Evolutionary conservation across 2,888 invertebrate genomes (phyloP).

Genomic region (Cataglyphis livida): DNA sequence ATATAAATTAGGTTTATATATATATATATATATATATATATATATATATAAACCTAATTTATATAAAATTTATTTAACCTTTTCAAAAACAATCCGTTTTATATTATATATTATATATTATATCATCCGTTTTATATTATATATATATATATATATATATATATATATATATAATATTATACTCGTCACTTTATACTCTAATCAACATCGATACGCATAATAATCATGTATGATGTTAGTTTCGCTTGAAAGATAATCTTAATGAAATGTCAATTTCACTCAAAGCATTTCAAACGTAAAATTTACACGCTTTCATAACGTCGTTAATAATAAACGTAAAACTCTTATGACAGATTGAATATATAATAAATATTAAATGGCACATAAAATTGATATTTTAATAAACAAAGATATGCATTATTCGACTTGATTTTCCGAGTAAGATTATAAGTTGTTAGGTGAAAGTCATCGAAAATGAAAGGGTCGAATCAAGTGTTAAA

Average conservation of each 20-base stretch:
- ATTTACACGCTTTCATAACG: constrained; percentile 35
- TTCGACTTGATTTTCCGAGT: constrained; percentile 48
- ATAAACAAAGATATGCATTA: constrained; percentile 46
- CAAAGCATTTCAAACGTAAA: constrained; percentile 13
- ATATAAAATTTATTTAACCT: constrained; percentile 44
- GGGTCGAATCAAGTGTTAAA: constrained; percentile 58
- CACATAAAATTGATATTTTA: background rate
- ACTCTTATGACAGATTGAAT: background rate
- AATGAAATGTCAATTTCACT: constrained; percentile 47
- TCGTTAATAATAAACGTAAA: constrained; percentile 30
- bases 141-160: too few species aligned
- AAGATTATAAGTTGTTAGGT: constrained; percentile 51
- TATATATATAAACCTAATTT: constrained; percentile 15
- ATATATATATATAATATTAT: background rate
- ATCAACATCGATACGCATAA: constrained; percentile 43
- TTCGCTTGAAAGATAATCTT: constrained; percentile 38
- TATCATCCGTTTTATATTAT: too few species aligned
- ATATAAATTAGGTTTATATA: too few species aligned
- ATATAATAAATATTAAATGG: constrained; percentile 22
- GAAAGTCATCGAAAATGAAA: constrained; percentile 70
- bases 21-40: too few species aligned
- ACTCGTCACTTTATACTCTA: constrained; percentile 25
- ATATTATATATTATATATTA: too few species aligned
- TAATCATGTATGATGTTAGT: constrained; percentile 27
- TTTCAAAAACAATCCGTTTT: constrained; percentile 28